These are phyloP conservation scores for Sorex fumeus DNA, from an alignment of 2,113 vertebrate genomes.

Conservation along the genomic window DNA sequence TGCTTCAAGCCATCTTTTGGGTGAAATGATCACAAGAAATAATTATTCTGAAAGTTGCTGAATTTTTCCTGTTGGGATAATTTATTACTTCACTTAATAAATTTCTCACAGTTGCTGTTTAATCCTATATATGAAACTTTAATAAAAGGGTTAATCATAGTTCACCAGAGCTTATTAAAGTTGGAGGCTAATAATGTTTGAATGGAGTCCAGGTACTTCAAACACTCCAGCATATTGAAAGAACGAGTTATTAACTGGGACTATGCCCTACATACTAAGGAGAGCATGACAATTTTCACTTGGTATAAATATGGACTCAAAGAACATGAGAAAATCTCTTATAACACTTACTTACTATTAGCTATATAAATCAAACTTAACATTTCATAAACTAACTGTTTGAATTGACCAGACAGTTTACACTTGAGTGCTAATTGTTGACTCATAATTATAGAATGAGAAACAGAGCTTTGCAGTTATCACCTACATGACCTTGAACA, in stretches of 20 bases:
- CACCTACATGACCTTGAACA: background rate
- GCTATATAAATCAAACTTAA: background rate
- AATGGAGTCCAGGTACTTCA: constrained; percentile 63
- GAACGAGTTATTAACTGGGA: constrained; percentile 59
- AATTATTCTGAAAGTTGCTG: constrained; percentile 65
- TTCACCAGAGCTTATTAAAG: constrained; percentile 50
- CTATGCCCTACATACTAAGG: constrained; percentile 21
- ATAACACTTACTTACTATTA: constrained; percentile 7
- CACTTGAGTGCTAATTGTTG: background rate
- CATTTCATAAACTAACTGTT: background rate
- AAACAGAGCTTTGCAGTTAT: constrained; percentile 36
- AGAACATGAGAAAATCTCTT: constrained; percentile 23
- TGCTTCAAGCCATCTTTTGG: constrained; percentile 32
- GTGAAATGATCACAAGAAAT: constrained; percentile 50
- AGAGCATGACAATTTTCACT: constrained; percentile 42
- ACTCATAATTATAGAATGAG: background rate
- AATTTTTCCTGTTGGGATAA: constrained; percentile 53
- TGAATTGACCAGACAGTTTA: constrained; percentile 37
- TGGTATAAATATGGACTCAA: constrained; percentile 36
- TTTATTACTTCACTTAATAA: constrained; percentile 46
- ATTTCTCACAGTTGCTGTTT: constrained; percentile 52
- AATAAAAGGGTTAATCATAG: constrained; percentile 74
- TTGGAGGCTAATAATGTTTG: constrained; percentile 65
- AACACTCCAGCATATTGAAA: constrained; percentile 53
- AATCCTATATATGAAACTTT: constrained; percentile 46